phyloP scores from a whole-genome alignment of 2,113 vertebrate species.

The Lethenteron reissneri region DNA sequence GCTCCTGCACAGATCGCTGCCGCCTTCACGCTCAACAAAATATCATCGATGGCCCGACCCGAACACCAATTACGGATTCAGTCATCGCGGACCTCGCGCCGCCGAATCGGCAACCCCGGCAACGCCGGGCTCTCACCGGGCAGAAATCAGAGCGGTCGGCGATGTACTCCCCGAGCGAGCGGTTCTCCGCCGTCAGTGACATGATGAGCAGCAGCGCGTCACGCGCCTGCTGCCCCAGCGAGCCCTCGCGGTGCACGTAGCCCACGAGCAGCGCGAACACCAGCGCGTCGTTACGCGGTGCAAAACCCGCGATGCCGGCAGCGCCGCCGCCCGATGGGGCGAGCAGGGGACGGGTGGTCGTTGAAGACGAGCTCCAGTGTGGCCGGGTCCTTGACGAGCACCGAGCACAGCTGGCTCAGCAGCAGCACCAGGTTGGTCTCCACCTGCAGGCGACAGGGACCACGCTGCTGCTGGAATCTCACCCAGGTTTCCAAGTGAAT shows the following conservation, averaged over 20 bases:
- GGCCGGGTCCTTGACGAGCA: conserved; percentile 51
- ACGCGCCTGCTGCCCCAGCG: conserved; percentile 64
- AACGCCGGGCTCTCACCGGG: conserved; percentile 33
- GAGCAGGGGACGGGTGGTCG: conserved; percentile 31
- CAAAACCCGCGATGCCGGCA: too few species aligned
- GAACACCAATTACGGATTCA: too few species aligned
- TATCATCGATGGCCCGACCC: too few species aligned
- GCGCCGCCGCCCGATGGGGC: conserved; percentile 26
- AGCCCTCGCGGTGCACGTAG: conserved; percentile 75
- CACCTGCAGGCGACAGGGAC: conserved; percentile 27
- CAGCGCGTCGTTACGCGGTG: conserved; percentile 29
- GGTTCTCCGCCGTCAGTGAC: conserved; percentile 56
- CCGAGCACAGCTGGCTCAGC: conserved; percentile 72
- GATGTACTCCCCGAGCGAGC: conserved; percentile 52
- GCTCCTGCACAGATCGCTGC: too few species aligned
- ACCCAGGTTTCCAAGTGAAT: not conserved
- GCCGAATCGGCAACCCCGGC: too few species aligned
- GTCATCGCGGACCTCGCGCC: too few species aligned
- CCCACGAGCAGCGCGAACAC: conserved; percentile 84
- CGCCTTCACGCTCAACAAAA: too few species aligned
- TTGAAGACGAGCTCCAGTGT: conserved; percentile 66
- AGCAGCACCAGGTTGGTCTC: conserved; percentile 69
- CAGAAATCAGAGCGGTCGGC: conserved; percentile 89
- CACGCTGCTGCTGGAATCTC: not conserved
- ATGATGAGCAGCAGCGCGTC: conserved; percentile 83